phyloP scores from a whole-genome alignment of 64 coral and sea anemone species.

The Stichodactyla helianthus region DNA sequence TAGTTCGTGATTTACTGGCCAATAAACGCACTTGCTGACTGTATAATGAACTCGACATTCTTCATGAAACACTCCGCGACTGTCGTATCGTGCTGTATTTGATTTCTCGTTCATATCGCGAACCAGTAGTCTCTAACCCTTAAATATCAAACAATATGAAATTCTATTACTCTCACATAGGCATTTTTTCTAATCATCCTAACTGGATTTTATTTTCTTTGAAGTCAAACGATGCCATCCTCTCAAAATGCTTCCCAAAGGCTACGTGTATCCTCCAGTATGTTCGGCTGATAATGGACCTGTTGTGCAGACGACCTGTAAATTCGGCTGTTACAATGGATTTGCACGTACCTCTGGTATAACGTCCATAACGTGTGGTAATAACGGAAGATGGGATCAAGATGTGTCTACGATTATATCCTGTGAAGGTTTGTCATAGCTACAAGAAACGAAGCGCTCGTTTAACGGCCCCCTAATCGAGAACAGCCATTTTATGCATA shows the following conservation, averaged over 20 bases:
- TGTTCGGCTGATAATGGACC: conserved; percentile 30
- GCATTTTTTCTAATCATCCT: too few species aligned
- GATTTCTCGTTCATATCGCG: too few species aligned
- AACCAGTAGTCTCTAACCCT: too few species aligned
- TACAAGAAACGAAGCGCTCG: background rate
- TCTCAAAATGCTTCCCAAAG: conserved; percentile 23
- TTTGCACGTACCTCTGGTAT: conserved; percentile 28
- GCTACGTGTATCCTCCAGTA: conserved; percentile 59
- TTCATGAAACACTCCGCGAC: too few species aligned
- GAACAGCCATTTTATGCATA: too few species aligned
- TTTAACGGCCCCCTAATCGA: background rate
- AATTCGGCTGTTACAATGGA: conserved; percentile 51
- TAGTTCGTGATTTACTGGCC: too few species aligned
- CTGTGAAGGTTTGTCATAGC: conserved; percentile 24
- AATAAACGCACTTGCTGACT: too few species aligned
- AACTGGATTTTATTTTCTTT: background rate
- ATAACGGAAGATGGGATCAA: conserved; percentile 43
- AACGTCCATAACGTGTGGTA: conserved; percentile 34
- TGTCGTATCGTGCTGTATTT: too few species aligned
- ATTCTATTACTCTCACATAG: too few species aligned
- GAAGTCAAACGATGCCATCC: conserved; percentile 43
- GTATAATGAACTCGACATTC: too few species aligned
- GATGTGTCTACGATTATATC: conserved; percentile 28
- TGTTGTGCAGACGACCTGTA: conserved; percentile 43
- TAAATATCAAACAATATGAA: too few species aligned